A percentile compares a stretch with the other conserved stretches of the same genome.
These are phyloP conservation scores for Xiphophorus maculatus DNA, from an alignment of 2,113 vertebrate species.

Conservation along the genomic window DNA sequence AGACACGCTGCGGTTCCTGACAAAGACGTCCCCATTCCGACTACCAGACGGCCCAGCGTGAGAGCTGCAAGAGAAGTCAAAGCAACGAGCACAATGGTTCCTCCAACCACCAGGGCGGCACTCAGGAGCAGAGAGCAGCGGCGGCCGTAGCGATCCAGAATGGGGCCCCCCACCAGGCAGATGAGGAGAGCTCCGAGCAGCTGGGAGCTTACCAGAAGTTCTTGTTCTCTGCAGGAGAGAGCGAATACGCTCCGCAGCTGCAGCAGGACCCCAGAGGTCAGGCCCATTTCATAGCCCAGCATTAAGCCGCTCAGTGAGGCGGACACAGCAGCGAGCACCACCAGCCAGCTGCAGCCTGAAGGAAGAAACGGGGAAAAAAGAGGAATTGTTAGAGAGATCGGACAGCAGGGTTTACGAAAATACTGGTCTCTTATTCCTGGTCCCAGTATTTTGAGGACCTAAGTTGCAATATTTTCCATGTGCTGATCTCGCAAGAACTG, in stretches of 20 bases:
- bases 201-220: slow-evolving; percentile 89
- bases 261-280: slow-evolving; percentile 93
- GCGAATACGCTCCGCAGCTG: slow-evolving; percentile 85
- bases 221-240: slow-evolving; percentile 90
- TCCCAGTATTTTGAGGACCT: not conserved
- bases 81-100: slow-evolving; percentile 83
- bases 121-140: slow-evolving; percentile 87
- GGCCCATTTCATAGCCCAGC: slow-evolving; percentile 92
- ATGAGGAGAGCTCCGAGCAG: slow-evolving; percentile 90
- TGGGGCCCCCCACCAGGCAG: slow-evolving; percentile 86
- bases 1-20: slow-evolving; percentile 91
- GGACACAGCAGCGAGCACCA: slow-evolving; percentile 82
- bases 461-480: not conserved
- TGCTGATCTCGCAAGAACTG: not conserved
- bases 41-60: slow-evolving; percentile 83
- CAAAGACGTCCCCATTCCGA: slow-evolving; percentile 91
- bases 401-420: not conserved
- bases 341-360: slow-evolving; percentile 85
- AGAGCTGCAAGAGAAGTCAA: slow-evolving; percentile 81
- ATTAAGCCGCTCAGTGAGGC: slow-evolving; percentile 93
- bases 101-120: slow-evolving; percentile 83
- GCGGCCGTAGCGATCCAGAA: slow-evolving; percentile 91
- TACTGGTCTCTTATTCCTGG: not conserved
- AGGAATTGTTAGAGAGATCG: not conserved
- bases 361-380: slow-evolving; percentile 2